These are phyloP conservation scores for Anhinga anhinga DNA, from an alignment of 2,113 vertebrate genomes.

Conservation along the genomic window DNA sequence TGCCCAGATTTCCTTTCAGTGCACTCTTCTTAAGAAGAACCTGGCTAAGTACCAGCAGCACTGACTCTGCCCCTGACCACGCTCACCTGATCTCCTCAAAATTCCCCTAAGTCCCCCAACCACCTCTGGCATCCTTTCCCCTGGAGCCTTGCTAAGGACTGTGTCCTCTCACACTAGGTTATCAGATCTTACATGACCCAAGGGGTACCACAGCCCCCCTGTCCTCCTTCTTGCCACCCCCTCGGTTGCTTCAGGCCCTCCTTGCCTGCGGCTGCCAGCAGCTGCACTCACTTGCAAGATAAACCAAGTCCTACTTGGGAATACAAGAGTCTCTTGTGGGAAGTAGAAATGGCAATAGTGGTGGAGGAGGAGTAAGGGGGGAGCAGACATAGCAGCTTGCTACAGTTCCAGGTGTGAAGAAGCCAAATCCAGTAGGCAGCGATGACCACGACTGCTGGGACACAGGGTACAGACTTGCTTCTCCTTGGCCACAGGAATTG, in stretches of 20 bases:
- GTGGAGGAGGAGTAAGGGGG: not conserved
- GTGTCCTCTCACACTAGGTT: not conserved
- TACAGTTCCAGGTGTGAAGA: not conserved
- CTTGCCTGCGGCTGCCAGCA: not conserved
- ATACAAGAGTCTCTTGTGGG: not conserved
- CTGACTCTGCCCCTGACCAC: not conserved
- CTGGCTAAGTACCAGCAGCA: not conserved
- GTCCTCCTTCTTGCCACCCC: not conserved
- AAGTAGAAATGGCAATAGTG: not conserved
- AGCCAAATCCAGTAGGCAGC: not conserved
- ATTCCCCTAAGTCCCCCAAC: not conserved
- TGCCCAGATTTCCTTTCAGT: not conserved
- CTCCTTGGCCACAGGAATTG: not conserved
- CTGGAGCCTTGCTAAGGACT: not conserved
- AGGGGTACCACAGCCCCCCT: not conserved
- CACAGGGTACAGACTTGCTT: not conserved
- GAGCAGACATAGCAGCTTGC: not conserved
- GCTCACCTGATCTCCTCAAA: not conserved
- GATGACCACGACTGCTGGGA: not conserved
- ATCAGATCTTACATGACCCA: not conserved
- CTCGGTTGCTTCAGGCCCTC: not conserved
- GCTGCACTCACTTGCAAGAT: not conserved
- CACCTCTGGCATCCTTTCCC: not conserved
- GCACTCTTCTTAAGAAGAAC: not conserved
- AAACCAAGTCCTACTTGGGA: accelerated